Evolutionary conservation across 2,888 invertebrate genomes (phyloP), one percentile per base, ranked within the genome.

Genomic region (Amaurobius ferox): DNA sequence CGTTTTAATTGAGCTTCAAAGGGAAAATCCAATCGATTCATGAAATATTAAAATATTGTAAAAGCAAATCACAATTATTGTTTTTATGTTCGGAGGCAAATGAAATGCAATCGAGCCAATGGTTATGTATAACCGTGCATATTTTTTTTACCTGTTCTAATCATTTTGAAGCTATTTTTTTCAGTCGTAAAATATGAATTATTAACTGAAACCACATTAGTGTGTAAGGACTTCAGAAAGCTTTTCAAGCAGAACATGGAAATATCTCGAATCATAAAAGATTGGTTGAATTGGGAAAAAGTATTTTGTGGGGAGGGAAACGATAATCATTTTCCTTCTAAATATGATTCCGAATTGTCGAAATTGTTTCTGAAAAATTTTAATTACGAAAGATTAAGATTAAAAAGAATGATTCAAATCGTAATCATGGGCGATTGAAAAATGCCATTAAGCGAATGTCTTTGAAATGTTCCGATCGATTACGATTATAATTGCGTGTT

Each of bases 1-100:
- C 30, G 62, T 68, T 74, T 74, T 80, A 73, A 80, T 73, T 74
- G 74, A 73, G 70, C 19, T 55, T 55, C 23, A 55, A 55, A 23
- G 23, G 19, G 23, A 55, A 55, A 55, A 55, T 55, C 23, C 23
- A 55, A 55, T 55, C 23, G 55, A 23, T 55, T 55, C 55, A 23
- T 23, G 23, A 55, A 23, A 23, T 16, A 23, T 55, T 55, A 23
- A 23, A 55, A 23, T 23, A 55, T 16, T 23, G 55, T 11, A 23
- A 3, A 16, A 55, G 11, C 13, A 16, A 44, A 44, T 16, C 2
- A 44, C 2, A 66, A 28, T 66, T 66, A n/a, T n/a, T 30, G 32
- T 23, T 16, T 55, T 55, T 3, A 3, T 55, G n/a, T 23, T 19
- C 6, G 5, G 23, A 23, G 23, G 5, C 3, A 55, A 23, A 23